Evolutionary conservation across 2,113 vertebrate genomes (phyloP).

Genomic region (Numida meleagris): DNA sequence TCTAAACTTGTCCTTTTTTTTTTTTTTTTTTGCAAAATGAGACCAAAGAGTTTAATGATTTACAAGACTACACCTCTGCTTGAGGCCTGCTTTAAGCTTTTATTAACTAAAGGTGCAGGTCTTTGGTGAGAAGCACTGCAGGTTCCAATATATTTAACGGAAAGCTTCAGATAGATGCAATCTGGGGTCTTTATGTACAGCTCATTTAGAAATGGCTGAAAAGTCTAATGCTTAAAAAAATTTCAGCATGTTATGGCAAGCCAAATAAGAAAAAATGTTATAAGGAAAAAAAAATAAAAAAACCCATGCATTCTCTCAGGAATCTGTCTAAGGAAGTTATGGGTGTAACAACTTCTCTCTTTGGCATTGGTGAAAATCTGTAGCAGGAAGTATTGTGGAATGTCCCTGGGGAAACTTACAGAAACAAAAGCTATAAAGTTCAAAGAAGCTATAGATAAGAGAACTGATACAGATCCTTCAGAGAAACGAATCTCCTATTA

Average conservation of each 20-base stretch:
- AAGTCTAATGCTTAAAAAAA: slow-evolving; percentile 5
- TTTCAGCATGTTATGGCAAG: background rate
- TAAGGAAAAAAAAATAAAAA: background rate
- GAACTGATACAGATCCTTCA: background rate
- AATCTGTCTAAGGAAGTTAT: slow-evolving; percentile 56
- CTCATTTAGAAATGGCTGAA: slow-evolving; percentile 2
- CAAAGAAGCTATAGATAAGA: background rate
- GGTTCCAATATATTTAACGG: background rate
- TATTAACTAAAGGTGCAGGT: background rate
- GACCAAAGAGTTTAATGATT: background rate
- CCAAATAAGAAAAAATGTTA: background rate
- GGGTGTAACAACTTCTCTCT: background rate
- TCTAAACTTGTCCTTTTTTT: background rate
- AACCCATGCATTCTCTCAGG: slow-evolving; percentile 27
- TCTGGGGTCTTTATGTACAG: background rate
- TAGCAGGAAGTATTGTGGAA: slow-evolving; percentile 26
- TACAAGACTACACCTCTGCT: background rate
- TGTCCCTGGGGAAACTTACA: background rate
- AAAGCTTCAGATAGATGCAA: background rate
- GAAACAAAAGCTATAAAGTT: slow-evolving; percentile 21
- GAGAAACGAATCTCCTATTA: background rate
- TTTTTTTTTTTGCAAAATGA: background rate
- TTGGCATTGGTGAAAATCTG: background rate
- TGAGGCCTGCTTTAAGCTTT: background rate
- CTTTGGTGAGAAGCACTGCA: background rate